phyloP scores from a whole-genome alignment of 1,140 invertebrate species.

The Meloidogyne exigua region DNA sequence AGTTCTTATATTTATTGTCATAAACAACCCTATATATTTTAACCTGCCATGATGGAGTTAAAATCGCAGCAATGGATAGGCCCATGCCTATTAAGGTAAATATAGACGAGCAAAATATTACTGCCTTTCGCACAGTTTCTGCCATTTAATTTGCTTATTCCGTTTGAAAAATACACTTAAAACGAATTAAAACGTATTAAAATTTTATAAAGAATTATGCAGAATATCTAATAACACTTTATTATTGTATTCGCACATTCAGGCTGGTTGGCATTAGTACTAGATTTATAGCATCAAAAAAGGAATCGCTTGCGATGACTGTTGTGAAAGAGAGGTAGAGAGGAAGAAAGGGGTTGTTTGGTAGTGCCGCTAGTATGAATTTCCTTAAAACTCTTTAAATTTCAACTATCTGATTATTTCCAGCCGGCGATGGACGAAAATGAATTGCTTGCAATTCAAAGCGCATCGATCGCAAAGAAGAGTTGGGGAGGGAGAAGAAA shows the following conservation, averaged over 20 bases:
- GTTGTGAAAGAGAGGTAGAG: neutral
- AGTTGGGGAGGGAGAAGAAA: neutral
- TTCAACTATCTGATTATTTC: neutral
- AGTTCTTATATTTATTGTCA: too few species aligned
- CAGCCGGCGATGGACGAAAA: neutral
- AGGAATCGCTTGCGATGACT: neutral
- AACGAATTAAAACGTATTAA: neutral
- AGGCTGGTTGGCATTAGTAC: neutral
- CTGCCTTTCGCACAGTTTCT: constrained; percentile 52
- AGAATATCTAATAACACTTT: neutral
- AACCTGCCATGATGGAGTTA: constrained; percentile 59
- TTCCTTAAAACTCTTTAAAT: neutral
- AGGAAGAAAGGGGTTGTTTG: neutral
- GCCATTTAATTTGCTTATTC: constrained; percentile 36
- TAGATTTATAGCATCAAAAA: neutral
- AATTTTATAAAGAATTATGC: neutral
- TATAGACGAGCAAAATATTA: constrained; percentile 46
- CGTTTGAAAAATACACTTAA: neutral
- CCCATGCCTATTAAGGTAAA: constrained; percentile 60
- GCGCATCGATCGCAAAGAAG: neutral
- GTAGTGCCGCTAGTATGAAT: neutral
- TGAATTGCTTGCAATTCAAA: neutral
- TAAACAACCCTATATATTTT: neutral
- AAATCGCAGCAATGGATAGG: constrained; percentile 59
- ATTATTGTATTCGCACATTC: neutral